phyloP scores from a whole-genome alignment of 2,797 vertebrate species.

The Gorsachius magnificus region DNA sequence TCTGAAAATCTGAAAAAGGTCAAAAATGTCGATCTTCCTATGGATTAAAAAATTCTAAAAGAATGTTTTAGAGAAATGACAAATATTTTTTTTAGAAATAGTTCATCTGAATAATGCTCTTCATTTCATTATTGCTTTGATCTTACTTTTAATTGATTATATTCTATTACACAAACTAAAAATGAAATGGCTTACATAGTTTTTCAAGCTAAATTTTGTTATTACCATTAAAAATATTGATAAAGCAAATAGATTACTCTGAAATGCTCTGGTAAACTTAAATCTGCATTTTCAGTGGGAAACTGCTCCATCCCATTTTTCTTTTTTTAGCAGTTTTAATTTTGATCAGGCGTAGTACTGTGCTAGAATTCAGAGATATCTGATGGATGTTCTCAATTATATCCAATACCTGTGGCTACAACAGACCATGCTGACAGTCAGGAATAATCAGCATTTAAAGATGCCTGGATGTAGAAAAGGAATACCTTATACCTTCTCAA shows the following conservation, averaged over 20 bases:
- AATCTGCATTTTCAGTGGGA: not conserved
- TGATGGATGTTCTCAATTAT: slow-evolving; percentile 43
- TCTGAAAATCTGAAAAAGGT: not conserved
- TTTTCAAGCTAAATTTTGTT: not conserved
- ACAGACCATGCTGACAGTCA: not conserved
- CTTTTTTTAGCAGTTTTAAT: not conserved
- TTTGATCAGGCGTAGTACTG: not conserved
- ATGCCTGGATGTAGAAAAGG: not conserved
- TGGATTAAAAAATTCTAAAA: not conserved
- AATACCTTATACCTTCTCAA: not conserved
- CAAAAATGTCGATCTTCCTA: not conserved
- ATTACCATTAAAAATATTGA: not conserved
- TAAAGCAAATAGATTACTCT: not conserved
- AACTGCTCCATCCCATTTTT: not conserved
- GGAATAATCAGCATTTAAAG: slow-evolving; percentile 24
- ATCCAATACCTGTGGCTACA: slow-evolving; percentile 25
- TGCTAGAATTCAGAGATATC: not conserved
- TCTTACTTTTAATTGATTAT: not conserved
- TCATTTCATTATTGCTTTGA: not conserved
- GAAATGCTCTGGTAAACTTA: not conserved
- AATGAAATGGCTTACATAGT: not conserved
- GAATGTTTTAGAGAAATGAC: not conserved
- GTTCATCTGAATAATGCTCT: not conserved
- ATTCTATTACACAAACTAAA: not conserved
- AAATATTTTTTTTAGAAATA: not conserved